A percentile compares a stretch with the other conserved stretches of the same genome.
Conservation (phyloP, 2,797 vertebrate species). For the Halcyon smyrnensis region DNA sequence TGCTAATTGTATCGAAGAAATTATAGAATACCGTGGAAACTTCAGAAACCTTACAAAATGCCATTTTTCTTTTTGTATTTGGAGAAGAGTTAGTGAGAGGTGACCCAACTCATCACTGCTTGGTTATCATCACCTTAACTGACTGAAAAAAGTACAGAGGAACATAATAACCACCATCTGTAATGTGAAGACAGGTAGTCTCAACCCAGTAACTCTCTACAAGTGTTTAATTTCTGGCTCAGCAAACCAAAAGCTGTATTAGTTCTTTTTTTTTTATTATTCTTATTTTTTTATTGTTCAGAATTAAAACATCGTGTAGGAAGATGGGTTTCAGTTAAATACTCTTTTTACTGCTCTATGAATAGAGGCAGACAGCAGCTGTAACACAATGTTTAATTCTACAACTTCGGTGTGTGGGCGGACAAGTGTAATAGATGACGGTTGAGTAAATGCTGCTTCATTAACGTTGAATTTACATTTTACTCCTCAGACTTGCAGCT, state of each 20-base stretch:
- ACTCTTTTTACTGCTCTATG: neutral
- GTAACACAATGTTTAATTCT: neutral
- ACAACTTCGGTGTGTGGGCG: slow-evolving; percentile 1
- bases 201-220: neutral
- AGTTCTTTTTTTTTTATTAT: neutral
- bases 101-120: neutral
- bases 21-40: neutral
- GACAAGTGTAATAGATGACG: neutral
- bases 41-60: neutral
- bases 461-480: slow-evolving; percentile 30
- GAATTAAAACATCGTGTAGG: neutral
- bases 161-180: neutral
- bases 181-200: neutral
- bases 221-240: neutral
- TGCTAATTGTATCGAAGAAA: neutral
- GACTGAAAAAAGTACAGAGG: neutral
- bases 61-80: neutral
- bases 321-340: neutral
- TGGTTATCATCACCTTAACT: neutral
- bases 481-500: neutral
- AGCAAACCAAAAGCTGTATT: neutral
- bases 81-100: neutral
- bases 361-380: neutral
- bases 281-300: neutral
- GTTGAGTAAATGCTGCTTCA: neutral